Conservation (phyloP, 2,888 invertebrate genomes). For the Nomada flava region DNA sequence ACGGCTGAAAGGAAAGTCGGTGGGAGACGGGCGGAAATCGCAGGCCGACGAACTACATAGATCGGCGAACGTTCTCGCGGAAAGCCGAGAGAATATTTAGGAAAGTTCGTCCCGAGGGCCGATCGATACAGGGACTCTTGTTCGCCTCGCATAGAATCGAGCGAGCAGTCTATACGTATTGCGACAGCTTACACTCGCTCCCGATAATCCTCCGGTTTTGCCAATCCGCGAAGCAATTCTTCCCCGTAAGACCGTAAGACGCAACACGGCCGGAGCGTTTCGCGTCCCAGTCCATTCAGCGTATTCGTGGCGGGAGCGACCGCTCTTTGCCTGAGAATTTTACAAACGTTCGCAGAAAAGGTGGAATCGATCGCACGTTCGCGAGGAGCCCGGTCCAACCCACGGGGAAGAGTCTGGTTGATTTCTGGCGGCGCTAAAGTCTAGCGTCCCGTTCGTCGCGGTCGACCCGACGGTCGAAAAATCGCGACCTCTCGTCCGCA, state of each 20-base stretch:
- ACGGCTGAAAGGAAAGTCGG: no score
- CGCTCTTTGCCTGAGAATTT: no score
- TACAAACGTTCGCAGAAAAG: no score
- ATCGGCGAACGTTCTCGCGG: neutral
- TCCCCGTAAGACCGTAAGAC: neutral
- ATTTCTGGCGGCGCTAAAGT: no score
- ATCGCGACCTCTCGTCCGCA: neutral
- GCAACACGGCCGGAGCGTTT: no score
- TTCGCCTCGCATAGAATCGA: neutral
- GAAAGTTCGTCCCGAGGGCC: conserved; percentile 27
- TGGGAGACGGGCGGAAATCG: no score
- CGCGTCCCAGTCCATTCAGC: no score
- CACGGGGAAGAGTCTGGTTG: neutral
- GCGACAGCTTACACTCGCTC: conserved; percentile 37
- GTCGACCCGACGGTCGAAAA: neutral
- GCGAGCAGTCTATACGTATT: conserved; percentile 25
- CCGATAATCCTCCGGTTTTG: conserved; percentile 48
- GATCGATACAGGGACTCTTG: conserved; percentile 35
- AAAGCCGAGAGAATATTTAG: conserved; percentile 23
- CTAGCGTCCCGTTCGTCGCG: no score
- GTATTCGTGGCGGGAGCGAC: no score
- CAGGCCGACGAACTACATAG: no score
- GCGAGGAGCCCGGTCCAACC: conserved; percentile 2
- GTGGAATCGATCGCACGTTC: neutral
- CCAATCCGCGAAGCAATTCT: conserved; percentile 38